Conservation (phyloP, 2,113 vertebrate genomes). For the Ceyx margarethae region DNA sequence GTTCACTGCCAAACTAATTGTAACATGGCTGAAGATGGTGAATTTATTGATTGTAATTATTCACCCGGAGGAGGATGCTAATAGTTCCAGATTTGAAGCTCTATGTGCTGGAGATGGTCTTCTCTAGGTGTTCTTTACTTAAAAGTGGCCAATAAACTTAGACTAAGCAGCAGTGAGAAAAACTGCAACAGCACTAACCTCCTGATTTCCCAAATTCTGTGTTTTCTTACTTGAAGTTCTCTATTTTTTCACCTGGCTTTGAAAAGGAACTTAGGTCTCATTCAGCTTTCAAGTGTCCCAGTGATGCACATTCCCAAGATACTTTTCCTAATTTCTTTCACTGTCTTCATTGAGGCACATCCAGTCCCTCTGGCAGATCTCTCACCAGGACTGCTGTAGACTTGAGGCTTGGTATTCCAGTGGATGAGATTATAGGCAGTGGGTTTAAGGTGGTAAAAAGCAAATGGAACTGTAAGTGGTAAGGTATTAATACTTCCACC, state of each 20-base stretch:
- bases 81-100: background rate
- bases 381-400: background rate
- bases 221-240: conserved; percentile 19
- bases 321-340: conserved; percentile 41
- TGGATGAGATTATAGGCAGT: background rate
- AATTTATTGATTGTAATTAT: conserved; percentile 31
- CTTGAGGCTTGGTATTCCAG: background rate
- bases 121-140: background rate
- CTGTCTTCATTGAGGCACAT: conserved; percentile 20
- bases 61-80: background rate
- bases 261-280: background rate
- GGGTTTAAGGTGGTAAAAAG: background rate
- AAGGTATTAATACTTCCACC: background rate
- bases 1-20: background rate
- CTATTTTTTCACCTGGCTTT: conserved; percentile 14
- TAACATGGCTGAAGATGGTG: background rate
- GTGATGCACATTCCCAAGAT: conserved; percentile 19
- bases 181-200: background rate
- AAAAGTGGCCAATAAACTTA: conserved; percentile 21
- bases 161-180: background rate
- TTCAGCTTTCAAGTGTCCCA: conserved; percentile 5
- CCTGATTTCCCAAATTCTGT: conserved; percentile 30
- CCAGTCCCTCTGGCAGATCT: background rate
- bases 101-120: background rate
- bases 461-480: background rate